Evolutionary conservation across 2,113 vertebrate genomes (phyloP), one percentile per base, ranked within the genome.

Genomic region (Corynorhinus townsendii): DNA sequence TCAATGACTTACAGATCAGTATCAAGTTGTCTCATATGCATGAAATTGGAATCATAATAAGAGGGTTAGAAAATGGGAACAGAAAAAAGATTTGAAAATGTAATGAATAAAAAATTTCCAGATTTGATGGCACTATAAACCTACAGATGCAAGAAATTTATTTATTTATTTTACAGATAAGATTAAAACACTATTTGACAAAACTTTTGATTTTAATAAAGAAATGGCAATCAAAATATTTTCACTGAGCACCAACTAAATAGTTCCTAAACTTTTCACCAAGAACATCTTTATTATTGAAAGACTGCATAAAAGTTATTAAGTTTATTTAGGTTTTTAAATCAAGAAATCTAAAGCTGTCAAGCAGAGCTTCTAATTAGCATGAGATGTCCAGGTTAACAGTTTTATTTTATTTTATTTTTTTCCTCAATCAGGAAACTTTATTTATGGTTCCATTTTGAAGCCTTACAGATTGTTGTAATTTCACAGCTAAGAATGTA

Each of bases 371-470:
- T 95, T 64, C 59, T 83, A 86, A 54, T 12, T 83, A 62, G 43
- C 33, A 45, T 17, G 43, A 90, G 11, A 62, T 43, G 75, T 45
- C n/a, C n/a, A n/a, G n/a, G n/a, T n/a, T n/a, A n/a, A n/a, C n/a
- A n/a, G n/a, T n/a, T n/a, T n/a, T n/a, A n/a, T n/a, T n/a, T n/a
- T n/a, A n/a, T n/a, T n/a, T n/a, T n/a, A n/a, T n/a, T n/a, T n/a
- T n/a, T n/a, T 95, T 94, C 62, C 75, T 91, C 2, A 9, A 76
- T 86, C 71, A 92, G 62, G n/a, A 92, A 93, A 90, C 38, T 56
- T 93, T 91, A 95, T 68, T 95, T 95, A 72, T 38, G 40, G 45
- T 94, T 89, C 92, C 62, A 92, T 90, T 96, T 90, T 73, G 69
- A 92, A 79, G 75, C 1, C n/a, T 26, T 62, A 35, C 47, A 59